Base-by-base conservation (phyloP, 2,797 vertebrate species). In the Zenarchopterus dispar region DNA sequence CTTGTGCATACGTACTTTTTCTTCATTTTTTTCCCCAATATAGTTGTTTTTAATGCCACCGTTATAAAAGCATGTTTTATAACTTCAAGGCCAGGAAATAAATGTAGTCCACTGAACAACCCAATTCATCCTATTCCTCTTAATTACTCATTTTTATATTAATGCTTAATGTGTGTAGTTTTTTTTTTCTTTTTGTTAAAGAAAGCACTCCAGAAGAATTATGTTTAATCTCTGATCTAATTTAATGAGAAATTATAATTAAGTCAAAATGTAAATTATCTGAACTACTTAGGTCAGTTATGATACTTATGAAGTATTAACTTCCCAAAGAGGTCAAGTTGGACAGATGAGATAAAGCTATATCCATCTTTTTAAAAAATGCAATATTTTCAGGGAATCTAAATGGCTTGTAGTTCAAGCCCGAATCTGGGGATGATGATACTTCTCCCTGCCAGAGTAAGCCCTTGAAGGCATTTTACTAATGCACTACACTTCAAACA, bases 401-500 rank as follows among this genome's bases (percentile, higher is more conserved):
- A 75, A 88, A 87, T 69, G 36, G 75, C 82, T 83, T 84, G 76
- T 77, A 82, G 75, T 76, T 65, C 23, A 51, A 54, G 74, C 84
- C 75, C 68, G 79, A 75, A 84, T 86, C 75, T 84, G 75, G 67
- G 55, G 71, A 73, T 60, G 81, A 86, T 67, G 78, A 82, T 67
- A 72, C 63, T 53, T 79, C 63, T 69, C 79, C 81, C 84, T 76
- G 73, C 80, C 81, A 85, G 84, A 79, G 80, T 78, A 70, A 85
- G 62, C 73, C 79, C 85, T 90, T 73, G 73, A 84, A 89, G 86
- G 77, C 73, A 24, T 84, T 84, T 80, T 70, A 65, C 85, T 84
- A 82, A 84, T 86, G 77, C 74, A 73, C 50, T 42, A 59, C 82
- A 87, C 85, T 87, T 90, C 86, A 91, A 88, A 88, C 56, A 45